A percentile compares a stretch with the other conserved stretches of the same genome.
These are phyloP conservation scores for Notolabrus celidotus DNA, from an alignment of 2,797 vertebrate genomes.

Conservation along the genomic window DNA sequence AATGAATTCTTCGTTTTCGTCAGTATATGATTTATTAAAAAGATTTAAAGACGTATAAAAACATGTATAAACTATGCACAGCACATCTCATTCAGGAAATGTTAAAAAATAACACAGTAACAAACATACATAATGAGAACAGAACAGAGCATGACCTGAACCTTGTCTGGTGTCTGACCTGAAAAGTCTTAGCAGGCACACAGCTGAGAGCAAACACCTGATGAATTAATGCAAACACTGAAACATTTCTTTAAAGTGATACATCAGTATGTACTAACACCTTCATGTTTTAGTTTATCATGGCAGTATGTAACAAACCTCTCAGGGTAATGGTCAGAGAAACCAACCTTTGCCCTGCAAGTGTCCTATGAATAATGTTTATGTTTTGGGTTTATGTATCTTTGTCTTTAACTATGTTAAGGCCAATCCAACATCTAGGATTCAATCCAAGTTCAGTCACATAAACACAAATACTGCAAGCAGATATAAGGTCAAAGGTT, in stretches of 20 bases:
- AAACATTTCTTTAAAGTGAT: not conserved
- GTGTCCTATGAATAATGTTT: not conserved
- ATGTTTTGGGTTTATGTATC: not conserved
- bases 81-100: slow-evolving; percentile 46
- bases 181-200: not conserved
- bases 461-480: slow-evolving; percentile 9
- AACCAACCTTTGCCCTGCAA: not conserved
- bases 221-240: not conserved
- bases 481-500: slow-evolving; percentile 6
- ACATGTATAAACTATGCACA: slow-evolving; percentile 55
- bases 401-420: not conserved
- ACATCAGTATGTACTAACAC: not conserved
- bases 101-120: slow-evolving; percentile 48
- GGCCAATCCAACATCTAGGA: too few species aligned
- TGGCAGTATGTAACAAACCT: not conserved
- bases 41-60: slow-evolving; percentile 23
- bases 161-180: not conserved
- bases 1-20: not conserved
- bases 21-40: slow-evolving; percentile 68
- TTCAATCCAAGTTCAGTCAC: not conserved
- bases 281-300: not conserved
- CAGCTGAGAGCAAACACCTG: not conserved
- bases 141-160: not conserved
- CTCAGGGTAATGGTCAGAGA: not conserved
- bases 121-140: not conserved